Conservation (phyloP, 2,113 vertebrate genomes). For the Cacatua alba region DNA sequence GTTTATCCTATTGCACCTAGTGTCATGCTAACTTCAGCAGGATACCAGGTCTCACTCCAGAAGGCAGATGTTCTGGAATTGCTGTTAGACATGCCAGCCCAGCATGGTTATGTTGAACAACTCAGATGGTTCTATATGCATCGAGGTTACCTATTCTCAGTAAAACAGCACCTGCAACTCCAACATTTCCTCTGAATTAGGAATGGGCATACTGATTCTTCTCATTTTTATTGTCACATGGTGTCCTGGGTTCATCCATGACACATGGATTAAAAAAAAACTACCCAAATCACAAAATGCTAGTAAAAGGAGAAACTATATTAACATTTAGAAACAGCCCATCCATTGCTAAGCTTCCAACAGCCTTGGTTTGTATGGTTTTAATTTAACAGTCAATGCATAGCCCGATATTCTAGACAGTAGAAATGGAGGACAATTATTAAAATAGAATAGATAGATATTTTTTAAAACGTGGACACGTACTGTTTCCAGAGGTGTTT, state of each 20-base stretch:
- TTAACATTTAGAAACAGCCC: not conserved
- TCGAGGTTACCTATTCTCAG: not conserved
- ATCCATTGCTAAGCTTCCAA: not conserved
- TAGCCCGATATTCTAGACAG: not conserved
- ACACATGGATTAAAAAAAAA: not conserved
- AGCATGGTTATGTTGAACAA: accelerated
- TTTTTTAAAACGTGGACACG: not conserved
- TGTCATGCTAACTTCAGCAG: not conserved
- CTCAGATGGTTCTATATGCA: not conserved
- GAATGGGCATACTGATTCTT: not conserved
- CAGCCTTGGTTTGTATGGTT: not conserved
- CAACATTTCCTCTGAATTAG: not conserved
- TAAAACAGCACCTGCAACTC: not conserved
- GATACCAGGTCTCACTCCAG: not conserved
- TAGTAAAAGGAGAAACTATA: not conserved
- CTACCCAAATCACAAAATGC: not conserved
- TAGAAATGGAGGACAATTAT: not conserved
- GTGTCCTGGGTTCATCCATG: not conserved
- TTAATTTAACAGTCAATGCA: not conserved
- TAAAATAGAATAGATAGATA: not conserved
- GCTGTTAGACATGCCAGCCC: not conserved
- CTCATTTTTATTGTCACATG: not conserved
- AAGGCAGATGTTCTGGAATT: not conserved
- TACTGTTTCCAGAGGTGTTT: not conserved
- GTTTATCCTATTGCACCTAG: not conserved